Evolutionary conservation across 2,113 vertebrate genomes (phyloP), one percentile per base, ranked within the genome.

Genomic region (Monopterus albus): DNA sequence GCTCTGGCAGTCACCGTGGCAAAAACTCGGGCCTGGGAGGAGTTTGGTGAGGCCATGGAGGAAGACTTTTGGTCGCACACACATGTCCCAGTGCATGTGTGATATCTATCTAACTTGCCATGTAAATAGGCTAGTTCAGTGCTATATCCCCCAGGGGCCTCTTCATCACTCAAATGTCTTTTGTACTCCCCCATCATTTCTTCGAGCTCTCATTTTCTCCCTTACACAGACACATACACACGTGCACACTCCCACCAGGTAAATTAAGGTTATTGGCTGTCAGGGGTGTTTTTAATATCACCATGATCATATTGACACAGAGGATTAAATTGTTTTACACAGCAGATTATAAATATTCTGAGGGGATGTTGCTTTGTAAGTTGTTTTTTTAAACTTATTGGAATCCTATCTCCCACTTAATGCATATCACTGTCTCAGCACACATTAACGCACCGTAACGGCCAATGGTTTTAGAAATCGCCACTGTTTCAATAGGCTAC

Each of bases 221-320:
- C 28, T 40, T n/a, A 39, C 61, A 20, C 31, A 29, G 21, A 58
- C 43, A 21, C 20, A 15, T 57, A 13, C 8, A 51, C 67, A 61
- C 61, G 39, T n/a, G 7, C 49, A 38, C 65, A 50, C 65, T 78
- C 84, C 81, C 83, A 78, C 73, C 64, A 82, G 83, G 75, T 85
- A 74, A 78, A 88, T 87, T 86, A 77, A 78, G 72, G 55, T 75
- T 82, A 75, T 76, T 88, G 78, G 81, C 80, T 88, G 75, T 20
- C 83, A 60, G 20, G 60, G 68, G 72, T 72, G 50, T 75, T 85
- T 87, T 79, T 81, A 85, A 83, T 72, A 83, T 84, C 87, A 83
- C 55, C 72, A 76, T 72, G 85, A 84, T 91, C 85, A 87, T 83
- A 85, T 81, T 84, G 85, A 87, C 79, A 77, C 61, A 77, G 57